A percentile compares a stretch with the other conserved stretches of the same genome.
Evolutionary conservation across 1,140 invertebrate genomes (phyloP).

Genomic region (Cryptotermes secundus): DNA sequence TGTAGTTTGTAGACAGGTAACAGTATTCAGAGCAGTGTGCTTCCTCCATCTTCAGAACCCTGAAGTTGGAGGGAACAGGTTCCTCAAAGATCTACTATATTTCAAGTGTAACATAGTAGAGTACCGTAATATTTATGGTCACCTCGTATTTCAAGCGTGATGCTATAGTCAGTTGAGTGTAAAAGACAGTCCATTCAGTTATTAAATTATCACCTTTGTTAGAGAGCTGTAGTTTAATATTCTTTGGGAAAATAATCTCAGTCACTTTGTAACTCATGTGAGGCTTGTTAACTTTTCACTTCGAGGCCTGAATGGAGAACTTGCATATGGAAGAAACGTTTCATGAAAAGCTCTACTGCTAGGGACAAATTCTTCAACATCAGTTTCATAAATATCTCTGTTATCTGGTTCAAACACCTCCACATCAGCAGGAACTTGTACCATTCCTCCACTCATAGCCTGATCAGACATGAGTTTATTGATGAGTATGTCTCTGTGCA

Average conservation of each 20-base stretch:
- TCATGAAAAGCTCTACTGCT: not conserved
- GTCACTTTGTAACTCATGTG: not conserved
- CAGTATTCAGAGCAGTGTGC: no score
- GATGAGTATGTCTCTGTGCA: not conserved
- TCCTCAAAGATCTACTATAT: no score
- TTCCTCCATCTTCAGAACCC: no score
- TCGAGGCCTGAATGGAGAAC: not conserved
- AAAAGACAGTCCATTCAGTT: not conserved
- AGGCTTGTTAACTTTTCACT: not conserved
- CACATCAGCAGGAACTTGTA: not conserved
- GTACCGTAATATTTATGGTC: no score
- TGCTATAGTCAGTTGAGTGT: not conserved
- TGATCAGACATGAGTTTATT: not conserved
- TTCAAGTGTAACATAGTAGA: no score
- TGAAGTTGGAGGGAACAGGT: no score
- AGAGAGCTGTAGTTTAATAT: not conserved
- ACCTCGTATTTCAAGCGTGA: no score
- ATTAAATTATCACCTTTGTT: not conserved
- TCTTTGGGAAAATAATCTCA: not conserved
- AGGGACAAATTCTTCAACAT: not conserved
- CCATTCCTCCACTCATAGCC: not conserved
- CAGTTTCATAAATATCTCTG: not conserved
- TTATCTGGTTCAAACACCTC: not conserved
- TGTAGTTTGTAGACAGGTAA: no score
- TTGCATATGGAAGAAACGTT: not conserved